Evolutionary conservation across 2,888 invertebrate species (phyloP).

Genomic region (Julus scandinavius): DNA sequence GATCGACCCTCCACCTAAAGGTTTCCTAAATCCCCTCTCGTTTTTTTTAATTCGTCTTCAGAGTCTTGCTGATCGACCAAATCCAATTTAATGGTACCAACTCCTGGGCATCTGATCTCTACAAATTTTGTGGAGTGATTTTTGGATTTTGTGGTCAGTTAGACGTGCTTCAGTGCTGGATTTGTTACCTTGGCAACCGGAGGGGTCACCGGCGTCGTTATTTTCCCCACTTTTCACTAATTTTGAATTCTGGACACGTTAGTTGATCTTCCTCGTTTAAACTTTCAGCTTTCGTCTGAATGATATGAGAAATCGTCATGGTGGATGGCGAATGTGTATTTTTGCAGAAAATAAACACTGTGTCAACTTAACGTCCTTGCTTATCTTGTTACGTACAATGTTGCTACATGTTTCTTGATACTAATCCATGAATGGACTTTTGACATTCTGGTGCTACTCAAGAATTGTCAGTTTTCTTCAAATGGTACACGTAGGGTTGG

Average conservation of each 20-base stretch:
- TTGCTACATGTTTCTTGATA: neutral
- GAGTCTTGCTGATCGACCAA: conserved; percentile 28
- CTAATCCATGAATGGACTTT: neutral
- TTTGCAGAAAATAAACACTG: conserved; percentile 1
- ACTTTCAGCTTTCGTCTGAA: neutral
- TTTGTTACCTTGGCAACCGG: neutral
- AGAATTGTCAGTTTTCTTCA: neutral
- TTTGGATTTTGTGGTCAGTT: conserved; percentile 46
- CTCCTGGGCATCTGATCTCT: conserved; percentile 36
- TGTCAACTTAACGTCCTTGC: neutral
- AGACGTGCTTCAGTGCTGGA: neutral
- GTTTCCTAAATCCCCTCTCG: neutral
- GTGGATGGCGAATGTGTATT: neutral
- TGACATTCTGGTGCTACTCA: neutral
- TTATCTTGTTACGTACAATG: no score
- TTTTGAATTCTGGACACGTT: conserved; percentile 6
- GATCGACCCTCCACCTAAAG: neutral
- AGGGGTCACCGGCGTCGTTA: neutral
- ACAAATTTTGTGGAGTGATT: conserved; percentile 27
- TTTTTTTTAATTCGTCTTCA: conserved; percentile 33
- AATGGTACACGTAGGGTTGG: no score
- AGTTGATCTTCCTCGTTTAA: neutral
- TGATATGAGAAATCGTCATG: neutral
- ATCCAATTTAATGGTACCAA: conserved; percentile 34
- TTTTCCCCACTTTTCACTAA: conserved; percentile 6